Conservation (phyloP, 2,888 invertebrate genomes). For the Drosophila kuntzei region DNA sequence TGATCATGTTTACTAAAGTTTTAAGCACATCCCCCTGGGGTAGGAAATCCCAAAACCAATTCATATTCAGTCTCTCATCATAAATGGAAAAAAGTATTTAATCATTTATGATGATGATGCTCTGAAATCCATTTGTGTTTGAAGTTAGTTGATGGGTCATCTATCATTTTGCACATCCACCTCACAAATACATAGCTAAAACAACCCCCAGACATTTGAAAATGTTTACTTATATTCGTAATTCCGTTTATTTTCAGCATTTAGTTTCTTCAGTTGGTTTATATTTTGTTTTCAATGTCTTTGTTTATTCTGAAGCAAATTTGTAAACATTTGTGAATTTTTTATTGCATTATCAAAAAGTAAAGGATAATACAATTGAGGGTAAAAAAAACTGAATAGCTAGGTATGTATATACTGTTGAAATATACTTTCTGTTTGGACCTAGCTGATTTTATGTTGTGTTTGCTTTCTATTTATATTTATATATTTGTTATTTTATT, state of each 20-base stretch:
- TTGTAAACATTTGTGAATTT: conserved; percentile 48
- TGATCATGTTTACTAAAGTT: too few relatives aligned
- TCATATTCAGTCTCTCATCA: too few relatives aligned
- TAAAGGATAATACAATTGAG: conserved; percentile 8
- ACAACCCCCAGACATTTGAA: conserved; percentile 5
- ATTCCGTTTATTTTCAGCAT: conserved; percentile 60
- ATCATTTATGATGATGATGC: conserved; percentile 6
- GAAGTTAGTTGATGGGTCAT: conserved; percentile 21
- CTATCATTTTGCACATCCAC: conserved; percentile 16
- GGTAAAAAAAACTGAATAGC: conserved; percentile 4
- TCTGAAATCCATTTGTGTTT: background rate
- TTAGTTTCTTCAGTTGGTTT: conserved; percentile 38
- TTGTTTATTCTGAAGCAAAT: conserved; percentile 50
- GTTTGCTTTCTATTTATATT: conserved; percentile 1
- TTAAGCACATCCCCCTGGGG: too few relatives aligned
- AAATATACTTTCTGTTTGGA: conserved; percentile 1
- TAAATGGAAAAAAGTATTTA: background rate
- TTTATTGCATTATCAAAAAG: conserved; percentile 24
- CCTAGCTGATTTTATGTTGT: conserved; percentile 9
- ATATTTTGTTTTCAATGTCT: conserved; percentile 48
- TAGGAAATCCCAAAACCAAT: too few relatives aligned
- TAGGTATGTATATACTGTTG: conserved; percentile 11
- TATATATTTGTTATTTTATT: background rate
- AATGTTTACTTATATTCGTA: conserved; percentile 48
- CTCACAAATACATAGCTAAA: background rate